Percentiles rank a stretch among this genome's conserved stretches.
Evolutionary conservation across 53 echinoderm and acorn worm genomes (phyloP).

Genomic region (Arbacia lixula): DNA sequence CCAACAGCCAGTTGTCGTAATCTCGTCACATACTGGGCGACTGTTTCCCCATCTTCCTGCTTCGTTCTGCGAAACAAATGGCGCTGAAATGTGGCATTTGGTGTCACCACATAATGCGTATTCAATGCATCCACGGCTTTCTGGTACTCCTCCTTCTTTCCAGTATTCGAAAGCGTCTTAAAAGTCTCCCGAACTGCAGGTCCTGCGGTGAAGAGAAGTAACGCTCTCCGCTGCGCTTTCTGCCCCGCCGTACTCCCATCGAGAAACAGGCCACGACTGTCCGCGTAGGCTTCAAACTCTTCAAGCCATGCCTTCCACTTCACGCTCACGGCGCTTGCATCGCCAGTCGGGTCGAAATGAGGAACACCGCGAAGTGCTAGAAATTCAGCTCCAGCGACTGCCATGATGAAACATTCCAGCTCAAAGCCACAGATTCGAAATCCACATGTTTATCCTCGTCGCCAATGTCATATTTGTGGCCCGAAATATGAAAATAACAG

Average conservation of each 20-base stretch:
- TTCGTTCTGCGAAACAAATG: constrained; percentile 32
- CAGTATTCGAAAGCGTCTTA: constrained; percentile 1
- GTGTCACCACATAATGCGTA: constrained; percentile 9
- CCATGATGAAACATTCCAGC: too few relatives aligned
- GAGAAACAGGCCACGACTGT: constrained; percentile 13
- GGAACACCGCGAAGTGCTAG: too few relatives aligned
- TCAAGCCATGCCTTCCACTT: neutral
- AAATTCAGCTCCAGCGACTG: too few relatives aligned
- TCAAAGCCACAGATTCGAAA: too few relatives aligned
- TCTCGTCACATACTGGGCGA: too few relatives aligned
- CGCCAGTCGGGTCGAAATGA: neutral
- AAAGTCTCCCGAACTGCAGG: neutral
- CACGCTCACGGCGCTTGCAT: neutral
- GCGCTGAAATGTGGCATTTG: constrained; percentile 25
- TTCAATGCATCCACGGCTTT: constrained; percentile 17
- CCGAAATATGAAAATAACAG: too few relatives aligned
- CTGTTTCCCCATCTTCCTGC: too few relatives aligned
- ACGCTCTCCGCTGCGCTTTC: constrained; percentile 17
- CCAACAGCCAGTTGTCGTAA: too few relatives aligned
- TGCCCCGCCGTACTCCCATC: neutral
- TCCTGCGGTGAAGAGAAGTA: constrained; percentile 16
- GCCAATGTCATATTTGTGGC: too few relatives aligned
- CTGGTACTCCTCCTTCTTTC: constrained; percentile 1
- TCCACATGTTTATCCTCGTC: too few relatives aligned
- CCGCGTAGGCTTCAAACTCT: constrained; percentile 22